Evolutionary conservation across 2,113 vertebrate species (phyloP), one percentile per base, ranked within the genome.

Genomic region (Salminus brasiliensis): DNA sequence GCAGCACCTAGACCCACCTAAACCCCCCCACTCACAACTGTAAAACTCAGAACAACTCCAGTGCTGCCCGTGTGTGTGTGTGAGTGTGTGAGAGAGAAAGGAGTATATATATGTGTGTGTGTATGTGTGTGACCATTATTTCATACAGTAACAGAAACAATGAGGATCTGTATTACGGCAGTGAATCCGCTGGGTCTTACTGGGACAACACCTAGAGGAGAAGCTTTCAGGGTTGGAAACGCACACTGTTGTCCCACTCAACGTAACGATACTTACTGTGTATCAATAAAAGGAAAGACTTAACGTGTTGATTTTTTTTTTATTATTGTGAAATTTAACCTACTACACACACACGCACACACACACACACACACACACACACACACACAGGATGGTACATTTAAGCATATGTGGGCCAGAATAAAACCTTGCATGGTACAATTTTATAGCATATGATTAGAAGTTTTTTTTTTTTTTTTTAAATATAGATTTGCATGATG

Each of bases 1-100:
- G 67, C 88, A 82, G 79, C 84, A 76, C 70, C 34, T 87, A 77
- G 91, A 85, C 77, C 49, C 87, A 80, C 78, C 87, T 76, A 93
- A 93, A 83, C 80, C 91, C 32, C 87, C 88, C 53, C 49, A 78
- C 89, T 95, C 96, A 72, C 94, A 90, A 89, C 95, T 99, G 79
- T 98, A 90, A 96, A 67, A 81, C 57, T 76, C 81, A 77, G 59
- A 65, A 62, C 66, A 52, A 82, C 81, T 82, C 76, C 68, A 67
- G 47, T 73, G 53, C 69, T 72, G 68, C 30, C 67, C 76, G 78
- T 76, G 66, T 83, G 86, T 43, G 70, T 21, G 60, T 18, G n/a
- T 43, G 63, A 32, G 59, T 68, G 45, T 34, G 57, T 70, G 70
- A 27, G 68, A 71, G 73, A 70, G 65, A 80, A 85, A 36, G 68